phyloP scores from a whole-genome alignment of 92 coral and sea anemone species.

The Porites divaricata region DNA sequence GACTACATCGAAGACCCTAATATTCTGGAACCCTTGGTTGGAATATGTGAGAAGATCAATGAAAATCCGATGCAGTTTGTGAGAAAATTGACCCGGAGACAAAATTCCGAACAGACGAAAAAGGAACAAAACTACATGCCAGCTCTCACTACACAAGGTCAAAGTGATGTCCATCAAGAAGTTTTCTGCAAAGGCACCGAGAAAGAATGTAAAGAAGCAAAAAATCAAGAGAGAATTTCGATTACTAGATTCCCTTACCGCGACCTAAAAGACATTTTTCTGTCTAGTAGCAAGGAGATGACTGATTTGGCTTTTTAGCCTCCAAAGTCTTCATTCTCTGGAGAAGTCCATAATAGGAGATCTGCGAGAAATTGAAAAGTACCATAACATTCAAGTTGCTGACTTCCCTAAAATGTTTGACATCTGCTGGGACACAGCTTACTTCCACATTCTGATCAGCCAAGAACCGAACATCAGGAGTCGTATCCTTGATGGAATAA shows the following conservation, averaged over 20 bases:
- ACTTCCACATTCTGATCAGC: background rate
- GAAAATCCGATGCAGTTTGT: slow-evolving; percentile 58
- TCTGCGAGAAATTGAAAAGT: background rate
- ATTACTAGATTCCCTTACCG: background rate
- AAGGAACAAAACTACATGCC: background rate
- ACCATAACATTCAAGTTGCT: background rate
- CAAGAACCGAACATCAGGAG: background rate
- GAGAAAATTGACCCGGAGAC: slow-evolving; percentile 4
- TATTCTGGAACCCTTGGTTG: slow-evolving; percentile 45
- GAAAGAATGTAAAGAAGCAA: background rate
- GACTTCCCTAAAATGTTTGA: background rate
- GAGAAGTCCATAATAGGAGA: background rate
- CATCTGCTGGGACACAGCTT: background rate
- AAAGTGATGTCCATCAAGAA: background rate
- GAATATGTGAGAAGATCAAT: slow-evolving; percentile 49
- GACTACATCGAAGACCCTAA: slow-evolving; percentile 54
- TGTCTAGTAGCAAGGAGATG: background rate
- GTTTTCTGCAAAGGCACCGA: background rate
- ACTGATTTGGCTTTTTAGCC: background rate
- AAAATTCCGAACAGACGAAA: background rate
- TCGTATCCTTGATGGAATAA: background rate
- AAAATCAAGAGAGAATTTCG: background rate
- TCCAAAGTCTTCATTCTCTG: background rate
- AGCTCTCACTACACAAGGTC: background rate
- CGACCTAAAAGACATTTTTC: background rate